Conservation (phyloP, 2,797 vertebrate species). For the Coregonus suidteri region DNA sequence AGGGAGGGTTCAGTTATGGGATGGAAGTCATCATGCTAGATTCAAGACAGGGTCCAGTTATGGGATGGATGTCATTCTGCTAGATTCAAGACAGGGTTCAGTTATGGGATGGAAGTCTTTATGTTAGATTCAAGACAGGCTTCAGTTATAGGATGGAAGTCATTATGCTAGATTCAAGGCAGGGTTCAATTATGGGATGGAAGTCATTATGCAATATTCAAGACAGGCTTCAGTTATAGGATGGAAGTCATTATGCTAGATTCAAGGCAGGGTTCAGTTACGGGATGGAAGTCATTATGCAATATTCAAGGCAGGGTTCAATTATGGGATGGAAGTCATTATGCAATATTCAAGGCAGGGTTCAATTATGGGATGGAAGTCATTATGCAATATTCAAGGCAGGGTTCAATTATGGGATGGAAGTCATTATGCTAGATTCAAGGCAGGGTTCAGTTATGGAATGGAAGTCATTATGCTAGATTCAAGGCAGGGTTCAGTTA, state of each 20-base stretch:
- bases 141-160: slow-evolving; percentile 6
- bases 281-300: slow-evolving; percentile 11
- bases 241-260: background rate
- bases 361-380: slow-evolving; percentile 7
- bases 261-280: background rate
- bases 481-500: too few species aligned
- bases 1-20: too few species aligned
- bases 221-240: slow-evolving; percentile 11
- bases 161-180: background rate
- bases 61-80: slow-evolving; percentile 7
- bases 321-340: slow-evolving; percentile 7
- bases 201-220: background rate
- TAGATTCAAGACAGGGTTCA: background rate
- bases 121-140: background rate
- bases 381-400: background rate
- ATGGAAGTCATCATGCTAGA: background rate
- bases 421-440: background rate
- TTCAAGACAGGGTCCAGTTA: too few species aligned
- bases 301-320: background rate
- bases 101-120: slow-evolving; percentile 9
- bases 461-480: background rate
- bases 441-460: slow-evolving; percentile 10
- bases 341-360: background rate
- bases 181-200: slow-evolving; percentile 6
- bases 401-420: slow-evolving; percentile 9